phyloP scores from a whole-genome alignment of 2,888 invertebrate genomes.

The Criorhina ranunculi region DNA sequence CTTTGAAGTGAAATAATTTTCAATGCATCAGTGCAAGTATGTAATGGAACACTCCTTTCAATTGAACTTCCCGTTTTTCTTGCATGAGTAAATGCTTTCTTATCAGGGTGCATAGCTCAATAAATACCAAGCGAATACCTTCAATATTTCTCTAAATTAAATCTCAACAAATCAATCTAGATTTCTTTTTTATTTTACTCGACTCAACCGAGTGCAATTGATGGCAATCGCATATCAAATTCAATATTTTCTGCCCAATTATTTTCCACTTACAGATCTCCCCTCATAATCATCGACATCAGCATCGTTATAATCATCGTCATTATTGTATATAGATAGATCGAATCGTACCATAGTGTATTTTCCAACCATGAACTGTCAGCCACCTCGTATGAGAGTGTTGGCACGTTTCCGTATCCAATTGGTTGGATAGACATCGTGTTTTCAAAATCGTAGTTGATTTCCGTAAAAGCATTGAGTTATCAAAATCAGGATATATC shows the following conservation, averaged over 20 bases:
- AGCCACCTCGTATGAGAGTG: constrained; percentile 25
- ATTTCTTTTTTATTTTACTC: not conserved
- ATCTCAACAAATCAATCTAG: not conserved
- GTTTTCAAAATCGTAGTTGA: constrained; percentile 66
- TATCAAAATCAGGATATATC: constrained; percentile 71
- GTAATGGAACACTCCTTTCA: no score
- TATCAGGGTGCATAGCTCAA: no score
- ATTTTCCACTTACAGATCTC: constrained; percentile 56
- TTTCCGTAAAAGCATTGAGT: constrained; percentile 70
- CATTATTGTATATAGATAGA: constrained; percentile 33
- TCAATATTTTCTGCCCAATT: constrained; percentile 70
- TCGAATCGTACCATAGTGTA: constrained; percentile 24
- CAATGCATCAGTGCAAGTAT: no score
- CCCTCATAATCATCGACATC: constrained; percentile 48
- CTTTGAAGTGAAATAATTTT: no score
- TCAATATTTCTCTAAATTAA: not conserved
- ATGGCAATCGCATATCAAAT: constrained; percentile 53
- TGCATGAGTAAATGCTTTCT: no score
- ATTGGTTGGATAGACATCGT: constrained; percentile 62
- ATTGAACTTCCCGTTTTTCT: no score
- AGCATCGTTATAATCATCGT: constrained; percentile 40
- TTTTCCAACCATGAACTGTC: constrained; percentile 34
- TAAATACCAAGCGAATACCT: no score
- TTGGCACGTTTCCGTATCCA: constrained; percentile 67
- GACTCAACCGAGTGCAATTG: constrained; percentile 35